Conservation (phyloP, 2,113 vertebrate species). For the Casuarius casuarius region DNA sequence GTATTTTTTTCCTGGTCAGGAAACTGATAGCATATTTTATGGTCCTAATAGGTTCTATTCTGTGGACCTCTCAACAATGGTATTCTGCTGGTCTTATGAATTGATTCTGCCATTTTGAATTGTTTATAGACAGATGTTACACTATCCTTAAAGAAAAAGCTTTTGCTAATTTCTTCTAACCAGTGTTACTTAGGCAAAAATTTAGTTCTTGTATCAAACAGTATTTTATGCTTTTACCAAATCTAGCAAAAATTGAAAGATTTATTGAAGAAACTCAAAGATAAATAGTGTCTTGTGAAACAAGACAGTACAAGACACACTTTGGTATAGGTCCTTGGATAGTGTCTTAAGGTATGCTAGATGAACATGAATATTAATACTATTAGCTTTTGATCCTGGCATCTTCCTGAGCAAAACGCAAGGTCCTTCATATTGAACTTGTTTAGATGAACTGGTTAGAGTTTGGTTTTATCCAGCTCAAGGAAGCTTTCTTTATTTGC, state of each 20-base stretch:
- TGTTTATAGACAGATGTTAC: not conserved
- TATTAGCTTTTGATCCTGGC: not conserved
- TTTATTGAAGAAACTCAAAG: not conserved
- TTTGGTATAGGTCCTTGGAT: not conserved
- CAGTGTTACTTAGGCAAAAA: not conserved
- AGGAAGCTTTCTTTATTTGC: not conserved
- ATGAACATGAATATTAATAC: not conserved
- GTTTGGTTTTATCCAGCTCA: constrained; percentile 55
- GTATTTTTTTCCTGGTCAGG: not conserved
- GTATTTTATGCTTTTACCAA: not conserved
- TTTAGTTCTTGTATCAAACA: not conserved
- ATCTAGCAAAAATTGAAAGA: not conserved
- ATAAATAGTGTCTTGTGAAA: not conserved
- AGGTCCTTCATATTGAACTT: constrained; percentile 19
- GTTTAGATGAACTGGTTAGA: constrained; percentile 22
- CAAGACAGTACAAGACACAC: not conserved
- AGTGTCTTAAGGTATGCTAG: not conserved
- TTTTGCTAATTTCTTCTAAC: not conserved
- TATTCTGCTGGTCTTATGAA: not conserved
- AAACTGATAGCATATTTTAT: not conserved
- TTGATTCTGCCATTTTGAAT: not conserved
- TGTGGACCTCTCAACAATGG: not conserved
- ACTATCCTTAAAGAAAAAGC: not conserved
- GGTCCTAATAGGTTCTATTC: not conserved
- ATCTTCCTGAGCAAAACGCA: not conserved